These are phyloP conservation scores for Gymnosoma rotundatum DNA, from an alignment of 2,888 invertebrate species.

Conservation along the genomic window DNA sequence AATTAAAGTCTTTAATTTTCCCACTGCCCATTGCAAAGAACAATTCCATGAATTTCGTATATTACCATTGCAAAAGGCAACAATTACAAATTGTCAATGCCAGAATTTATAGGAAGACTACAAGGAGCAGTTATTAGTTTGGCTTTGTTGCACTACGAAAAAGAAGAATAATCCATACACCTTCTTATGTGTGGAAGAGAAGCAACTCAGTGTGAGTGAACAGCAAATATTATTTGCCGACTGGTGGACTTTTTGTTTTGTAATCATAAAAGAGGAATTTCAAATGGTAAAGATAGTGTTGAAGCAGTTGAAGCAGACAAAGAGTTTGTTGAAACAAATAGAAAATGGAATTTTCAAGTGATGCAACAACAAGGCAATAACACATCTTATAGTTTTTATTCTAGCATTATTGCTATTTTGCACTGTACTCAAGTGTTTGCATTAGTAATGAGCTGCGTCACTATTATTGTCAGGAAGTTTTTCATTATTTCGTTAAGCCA, in stretches of 20 bases:
- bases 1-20: conserved; percentile 12
- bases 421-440: conserved; percentile 71
- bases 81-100: conserved; percentile 67
- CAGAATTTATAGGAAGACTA: conserved; percentile 62
- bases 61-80: conserved; percentile 52
- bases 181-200: not conserved
- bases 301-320: conserved; percentile 12
- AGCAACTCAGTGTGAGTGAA: conserved; percentile 36
- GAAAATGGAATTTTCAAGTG: conserved; percentile 59
- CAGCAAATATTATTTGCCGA: conserved; percentile 41
- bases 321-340: conserved; percentile 18
- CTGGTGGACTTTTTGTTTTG: conserved; percentile 49
- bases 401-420: conserved; percentile 27
- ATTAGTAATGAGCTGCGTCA: conserved; percentile 73
- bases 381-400: conserved; percentile 45
- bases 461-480: conserved; percentile 72
- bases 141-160: not conserved
- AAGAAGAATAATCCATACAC: not conserved
- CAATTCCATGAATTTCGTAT: conserved; percentile 61
- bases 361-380: conserved; percentile 56
- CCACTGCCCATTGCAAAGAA: conserved; percentile 14
- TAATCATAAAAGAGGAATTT: not conserved
- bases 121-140: conserved; percentile 19
- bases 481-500: conserved; percentile 62
- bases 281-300: conserved; percentile 12